Percentiles rank a stretch among this genome's conserved stretches.
Evolutionary conservation across 2,113 vertebrate genomes (phyloP).

Genomic region (Pedetes capensis): DNA sequence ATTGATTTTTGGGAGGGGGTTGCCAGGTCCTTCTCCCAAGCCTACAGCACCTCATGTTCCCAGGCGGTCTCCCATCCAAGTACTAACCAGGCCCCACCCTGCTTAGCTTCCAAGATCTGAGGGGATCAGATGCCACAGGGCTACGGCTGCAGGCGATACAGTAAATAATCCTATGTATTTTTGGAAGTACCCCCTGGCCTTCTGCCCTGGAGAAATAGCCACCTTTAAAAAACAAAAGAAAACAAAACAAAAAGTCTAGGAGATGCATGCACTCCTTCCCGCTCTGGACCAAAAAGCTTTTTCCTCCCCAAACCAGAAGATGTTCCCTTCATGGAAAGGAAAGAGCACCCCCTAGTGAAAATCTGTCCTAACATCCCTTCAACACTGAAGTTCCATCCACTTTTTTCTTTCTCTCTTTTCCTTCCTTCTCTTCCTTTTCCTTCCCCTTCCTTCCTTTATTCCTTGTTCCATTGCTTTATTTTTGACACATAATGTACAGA

Average conservation of each 20-base stretch:
- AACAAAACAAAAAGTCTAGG: too few species aligned
- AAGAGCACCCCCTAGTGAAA: constrained; percentile 31
- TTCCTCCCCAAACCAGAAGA: not conserved
- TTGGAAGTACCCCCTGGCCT: not conserved
- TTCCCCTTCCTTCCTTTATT: too few species aligned
- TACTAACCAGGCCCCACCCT: too few species aligned
- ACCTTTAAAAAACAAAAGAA: not conserved
- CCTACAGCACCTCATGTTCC: too few species aligned
- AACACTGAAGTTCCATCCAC: not conserved
- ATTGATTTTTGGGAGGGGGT: too few species aligned
- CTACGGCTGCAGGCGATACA: too few species aligned
- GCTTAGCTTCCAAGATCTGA: too few species aligned
- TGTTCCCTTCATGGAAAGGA: not conserved
- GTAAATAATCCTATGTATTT: not conserved
- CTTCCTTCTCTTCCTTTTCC: too few species aligned
- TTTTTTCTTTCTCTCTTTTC: not conserved
- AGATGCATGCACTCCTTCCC: not conserved
- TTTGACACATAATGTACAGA: not conserved
- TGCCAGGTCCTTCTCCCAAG: too few species aligned
- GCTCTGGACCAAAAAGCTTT: not conserved
- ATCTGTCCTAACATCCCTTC: not conserved
- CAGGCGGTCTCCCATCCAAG: too few species aligned
- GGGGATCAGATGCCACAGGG: too few species aligned
- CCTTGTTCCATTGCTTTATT: not conserved
- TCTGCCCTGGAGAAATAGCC: not conserved